phyloP scores from a whole-genome alignment of 1,140 invertebrate species.

The Bombus confusus region DNA sequence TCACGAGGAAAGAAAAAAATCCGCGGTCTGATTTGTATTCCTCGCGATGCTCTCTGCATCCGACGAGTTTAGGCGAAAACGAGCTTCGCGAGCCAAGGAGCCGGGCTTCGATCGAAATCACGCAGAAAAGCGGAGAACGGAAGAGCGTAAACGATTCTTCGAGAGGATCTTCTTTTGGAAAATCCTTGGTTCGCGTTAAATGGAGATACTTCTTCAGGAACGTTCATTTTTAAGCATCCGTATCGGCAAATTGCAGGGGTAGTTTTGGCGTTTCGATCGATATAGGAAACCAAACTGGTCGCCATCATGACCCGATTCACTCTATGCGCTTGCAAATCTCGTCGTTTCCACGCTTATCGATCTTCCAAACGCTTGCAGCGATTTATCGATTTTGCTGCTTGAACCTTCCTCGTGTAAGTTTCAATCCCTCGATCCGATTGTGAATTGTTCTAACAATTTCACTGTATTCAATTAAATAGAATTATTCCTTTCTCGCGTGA shows the following conservation, averaged over 20 bases:
- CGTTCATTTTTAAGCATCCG: neutral
- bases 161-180: neutral
- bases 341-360: neutral
- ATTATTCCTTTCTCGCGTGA: no score
- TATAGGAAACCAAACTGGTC: neutral
- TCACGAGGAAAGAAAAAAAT: neutral
- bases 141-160: neutral
- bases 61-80: conserved; percentile 12
- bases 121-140: no score
- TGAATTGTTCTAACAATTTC: no score
- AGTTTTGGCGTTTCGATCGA: neutral
- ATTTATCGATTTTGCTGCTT: neutral
- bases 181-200: neutral
- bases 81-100: neutral
- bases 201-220: neutral
- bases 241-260: neutral
- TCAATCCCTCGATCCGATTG: no score
- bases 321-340: conserved; percentile 13
- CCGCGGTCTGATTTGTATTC: conserved; percentile 5
- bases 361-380: neutral
- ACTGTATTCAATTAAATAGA: no score
- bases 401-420: neutral
- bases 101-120: neutral
- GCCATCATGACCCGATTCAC: conserved; percentile 33
- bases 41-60: neutral